phyloP scores from a whole-genome alignment of 1,140 invertebrate genomes.

The Pseudomyrmex gracilis region DNA sequence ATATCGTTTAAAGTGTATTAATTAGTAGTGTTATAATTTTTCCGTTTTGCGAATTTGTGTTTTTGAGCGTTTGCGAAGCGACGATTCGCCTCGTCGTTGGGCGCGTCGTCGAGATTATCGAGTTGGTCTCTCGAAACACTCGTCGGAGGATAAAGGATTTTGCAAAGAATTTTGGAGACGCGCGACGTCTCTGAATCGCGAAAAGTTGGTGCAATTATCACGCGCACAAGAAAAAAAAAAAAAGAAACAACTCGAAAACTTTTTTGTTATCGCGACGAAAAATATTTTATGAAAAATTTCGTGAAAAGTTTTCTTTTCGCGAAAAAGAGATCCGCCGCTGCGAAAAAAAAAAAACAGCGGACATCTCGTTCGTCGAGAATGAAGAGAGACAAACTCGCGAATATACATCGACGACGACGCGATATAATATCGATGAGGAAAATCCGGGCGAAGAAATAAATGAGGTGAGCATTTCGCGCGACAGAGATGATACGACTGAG shows the following conservation, averaged over 20 bases:
- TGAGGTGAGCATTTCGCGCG: conserved; percentile 62
- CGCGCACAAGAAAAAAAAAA: no score
- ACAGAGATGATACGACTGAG: conserved; percentile 55
- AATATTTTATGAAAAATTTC: background rate
- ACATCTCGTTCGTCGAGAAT: background rate
- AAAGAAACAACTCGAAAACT: no score
- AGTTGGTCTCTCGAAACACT: no score
- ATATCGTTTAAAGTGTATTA: conserved; percentile 64
- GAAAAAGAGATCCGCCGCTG: conserved; percentile 7
- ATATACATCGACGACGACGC: background rate
- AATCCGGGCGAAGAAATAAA: conserved; percentile 40
- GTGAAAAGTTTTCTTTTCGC: background rate
- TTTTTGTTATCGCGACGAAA: background rate
- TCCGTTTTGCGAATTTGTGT: conserved; percentile 65
- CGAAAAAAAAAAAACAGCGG: background rate
- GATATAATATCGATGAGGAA: conserved; percentile 1
- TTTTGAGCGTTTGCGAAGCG: conserved; percentile 22
- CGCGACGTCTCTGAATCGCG: background rate
- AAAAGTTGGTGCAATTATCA: background rate
- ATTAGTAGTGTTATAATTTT: conserved; percentile 62
- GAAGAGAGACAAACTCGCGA: background rate
- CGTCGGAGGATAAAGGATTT: background rate
- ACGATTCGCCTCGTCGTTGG: conserved; percentile 24
- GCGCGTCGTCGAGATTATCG: background rate
- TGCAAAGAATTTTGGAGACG: background rate